Evolutionary conservation across 2,888 invertebrate genomes (phyloP).

Genomic region (Protula sp.): DNA sequence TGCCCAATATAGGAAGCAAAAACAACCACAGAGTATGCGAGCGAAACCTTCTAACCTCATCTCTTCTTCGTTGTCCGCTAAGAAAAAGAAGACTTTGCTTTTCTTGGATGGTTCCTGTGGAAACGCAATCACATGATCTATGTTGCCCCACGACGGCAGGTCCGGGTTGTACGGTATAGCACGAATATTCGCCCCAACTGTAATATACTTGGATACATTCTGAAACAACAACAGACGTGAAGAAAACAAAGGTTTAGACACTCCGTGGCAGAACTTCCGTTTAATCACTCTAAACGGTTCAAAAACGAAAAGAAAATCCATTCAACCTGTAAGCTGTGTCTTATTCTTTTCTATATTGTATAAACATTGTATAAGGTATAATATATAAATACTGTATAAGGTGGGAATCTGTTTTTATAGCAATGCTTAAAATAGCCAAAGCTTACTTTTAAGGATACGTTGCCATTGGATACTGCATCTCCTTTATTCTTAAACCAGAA

Average conservation of each 20-base stretch:
- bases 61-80: slow-evolving; percentile 12
- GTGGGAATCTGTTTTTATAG: no score
- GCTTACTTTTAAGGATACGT: slow-evolving; percentile 61
- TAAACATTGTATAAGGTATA: no score
- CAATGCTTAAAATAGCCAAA: no score
- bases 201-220: slow-evolving; percentile 15
- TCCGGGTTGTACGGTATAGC: slow-evolving; percentile 20
- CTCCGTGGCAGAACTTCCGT: no score
- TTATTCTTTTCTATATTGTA: no score
- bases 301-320: background rate
- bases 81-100: slow-evolving; percentile 17
- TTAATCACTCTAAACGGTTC: no score
- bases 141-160: slow-evolving; percentile 10
- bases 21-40: no score
- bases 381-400: no score
- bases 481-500: slow-evolving; percentile 73
- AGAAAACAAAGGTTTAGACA: no score
- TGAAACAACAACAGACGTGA: slow-evolving; percentile 7
- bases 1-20: no score
- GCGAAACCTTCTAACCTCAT: slow-evolving; percentile 17
- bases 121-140: slow-evolving; percentile 21
- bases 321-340: no score
- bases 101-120: slow-evolving; percentile 17
- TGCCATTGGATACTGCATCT: slow-evolving; percentile 56
- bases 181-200: slow-evolving; percentile 14